Evolutionary conservation across 2,113 vertebrate species (phyloP).

Genomic region (Crotalus viridis): DNA sequence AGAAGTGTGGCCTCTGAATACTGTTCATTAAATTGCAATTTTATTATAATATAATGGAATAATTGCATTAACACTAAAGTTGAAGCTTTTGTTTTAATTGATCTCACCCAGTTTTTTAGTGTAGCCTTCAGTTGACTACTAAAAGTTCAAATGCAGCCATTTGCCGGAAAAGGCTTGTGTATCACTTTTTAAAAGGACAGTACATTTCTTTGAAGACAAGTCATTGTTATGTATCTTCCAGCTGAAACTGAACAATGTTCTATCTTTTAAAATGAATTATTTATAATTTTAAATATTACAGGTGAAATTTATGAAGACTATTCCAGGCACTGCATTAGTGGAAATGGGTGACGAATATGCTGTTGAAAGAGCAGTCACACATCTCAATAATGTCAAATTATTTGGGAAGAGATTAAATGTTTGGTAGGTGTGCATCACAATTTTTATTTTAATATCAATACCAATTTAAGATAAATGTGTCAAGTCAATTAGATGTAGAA

Average conservation of each 20-base stretch:
- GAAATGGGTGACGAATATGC: slow-evolving; percentile 98
- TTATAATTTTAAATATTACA: slow-evolving; percentile 38
- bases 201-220: not conserved
- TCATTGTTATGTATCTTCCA: not conserved
- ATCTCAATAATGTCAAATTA: slow-evolving; percentile 95
- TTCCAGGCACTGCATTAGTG: slow-evolving; percentile 92
- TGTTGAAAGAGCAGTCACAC: slow-evolving; percentile 94
- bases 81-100: not conserved
- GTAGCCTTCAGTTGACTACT: not conserved
- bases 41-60: not conserved
- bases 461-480: not conserved
- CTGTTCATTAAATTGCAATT: not conserved
- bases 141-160: not conserved
- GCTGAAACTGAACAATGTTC: not conserved
- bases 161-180: not conserved
- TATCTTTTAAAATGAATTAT: slow-evolving; percentile 1
- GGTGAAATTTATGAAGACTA: slow-evolving; percentile 99
- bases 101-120: not conserved
- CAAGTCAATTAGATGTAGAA: not conserved
- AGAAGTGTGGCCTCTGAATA: not conserved
- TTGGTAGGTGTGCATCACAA: slow-evolving; percentile 77
- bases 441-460: not conserved
- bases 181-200: not conserved
- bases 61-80: not conserved
- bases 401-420: slow-evolving; percentile 96